Evolutionary conservation across 2,113 vertebrate genomes (phyloP).

Genomic region (Clinocottus analis): DNA sequence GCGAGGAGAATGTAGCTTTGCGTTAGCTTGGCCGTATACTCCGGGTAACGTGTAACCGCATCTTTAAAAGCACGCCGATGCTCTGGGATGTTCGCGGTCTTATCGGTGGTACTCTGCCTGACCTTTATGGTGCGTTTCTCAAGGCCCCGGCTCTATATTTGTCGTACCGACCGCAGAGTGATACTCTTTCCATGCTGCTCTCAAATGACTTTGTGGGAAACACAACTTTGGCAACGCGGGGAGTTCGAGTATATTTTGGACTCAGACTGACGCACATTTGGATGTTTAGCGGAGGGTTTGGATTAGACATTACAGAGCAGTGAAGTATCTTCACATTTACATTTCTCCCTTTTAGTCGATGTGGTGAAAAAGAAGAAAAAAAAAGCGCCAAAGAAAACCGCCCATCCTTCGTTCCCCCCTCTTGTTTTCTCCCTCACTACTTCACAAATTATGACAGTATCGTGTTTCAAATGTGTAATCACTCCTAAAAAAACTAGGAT

Average conservation of each 20-base stretch:
- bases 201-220: conserved; percentile 80
- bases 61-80: conserved; percentile 56
- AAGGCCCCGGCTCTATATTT: conserved; percentile 79
- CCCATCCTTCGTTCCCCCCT: neutral
- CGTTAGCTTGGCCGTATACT: conserved; percentile 40
- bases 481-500: conserved; percentile 5
- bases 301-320: conserved; percentile 1
- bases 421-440: neutral
- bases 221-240: conserved; percentile 61
- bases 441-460: neutral
- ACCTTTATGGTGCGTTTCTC: conserved; percentile 78
- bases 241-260: conserved; percentile 75
- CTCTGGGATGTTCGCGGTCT: conserved; percentile 58
- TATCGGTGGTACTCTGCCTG: conserved; percentile 74
- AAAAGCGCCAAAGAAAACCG: neutral
- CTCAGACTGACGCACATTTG: conserved; percentile 38
- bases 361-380: no score
- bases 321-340: neutral
- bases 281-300: neutral
- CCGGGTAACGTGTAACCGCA: conserved; percentile 43
- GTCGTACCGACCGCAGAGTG: conserved; percentile 78
- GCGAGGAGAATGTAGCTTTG: conserved; percentile 42
- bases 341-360: neutral
- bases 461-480: conserved; percentile 8
- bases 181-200: conserved; percentile 77